Evolutionary conservation across 2,113 vertebrate genomes (phyloP), one percentile per base, ranked within the genome.

Genomic region (Dicaeum eximium): DNA sequence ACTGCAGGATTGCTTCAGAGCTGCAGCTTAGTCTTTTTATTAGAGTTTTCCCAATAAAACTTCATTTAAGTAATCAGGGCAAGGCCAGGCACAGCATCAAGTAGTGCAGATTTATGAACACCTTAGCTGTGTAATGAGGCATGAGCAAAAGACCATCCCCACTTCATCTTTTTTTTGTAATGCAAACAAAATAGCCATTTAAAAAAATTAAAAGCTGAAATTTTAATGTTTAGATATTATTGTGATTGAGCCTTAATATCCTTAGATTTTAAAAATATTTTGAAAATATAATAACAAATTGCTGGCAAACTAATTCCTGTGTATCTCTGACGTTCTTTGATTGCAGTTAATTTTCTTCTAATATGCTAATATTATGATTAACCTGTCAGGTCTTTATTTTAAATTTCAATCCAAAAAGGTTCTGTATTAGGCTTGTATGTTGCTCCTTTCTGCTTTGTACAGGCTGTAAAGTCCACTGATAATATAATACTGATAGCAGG

Each of bases 61-160:
- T 90, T 91, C 42, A 73, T 81, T 95, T 93, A 91, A 81, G 28
- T n/a, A 93, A 81, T 37, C 40, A 92, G n/a, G 71, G 37, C 35
- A 71, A 88, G 31, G 72, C 56, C 50, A 90, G 65, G 31, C 28
- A 85, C 28, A 82, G 15, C 9, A 69, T 54, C 33, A 83, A 35
- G 23, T 66, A 77, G 22, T 80, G 73, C 15, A 91, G 66, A 87
- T 85, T 95, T 90, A 58, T 74, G 25, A 60, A 56, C 61, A 61
- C 42, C 50, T 88, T 74, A 60, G 2, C 21, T 85, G 42, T 74
- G 53, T 45, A 91, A 85, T 44, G 48, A 75, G 35, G 44, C 42
- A 65, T 62, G 33, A 95, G 57, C 22, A 93, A 90, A 95, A 73
- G 3, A 20, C 42, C 28, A 67, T 74, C 71, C 91, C 40, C 30